phyloP scores from a whole-genome alignment of 2,797 vertebrate species.

The Syngnathus rostellatus region DNA sequence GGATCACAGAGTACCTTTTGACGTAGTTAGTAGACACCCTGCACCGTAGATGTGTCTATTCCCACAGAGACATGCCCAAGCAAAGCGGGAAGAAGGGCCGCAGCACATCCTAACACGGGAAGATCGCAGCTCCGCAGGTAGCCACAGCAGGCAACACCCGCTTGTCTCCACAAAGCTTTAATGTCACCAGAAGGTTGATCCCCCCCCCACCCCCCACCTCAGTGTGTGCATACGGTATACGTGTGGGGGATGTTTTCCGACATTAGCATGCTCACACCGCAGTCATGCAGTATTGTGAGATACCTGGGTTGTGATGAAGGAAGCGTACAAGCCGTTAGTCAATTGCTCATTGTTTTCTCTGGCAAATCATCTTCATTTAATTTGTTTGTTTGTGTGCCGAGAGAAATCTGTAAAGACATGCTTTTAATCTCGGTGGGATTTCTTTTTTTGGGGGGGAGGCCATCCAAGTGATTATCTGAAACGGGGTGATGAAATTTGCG shows the following conservation, averaged over 20 bases:
- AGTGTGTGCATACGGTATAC: conserved; percentile 1
- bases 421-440: conserved; percentile 67
- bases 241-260: conserved; percentile 20
- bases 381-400: conserved; percentile 68
- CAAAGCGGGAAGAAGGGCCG: conserved; percentile 11
- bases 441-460: conserved; percentile 45
- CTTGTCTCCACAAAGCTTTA: conserved; percentile 37
- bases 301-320: conserved; percentile 63
- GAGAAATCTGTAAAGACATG: conserved; percentile 68
- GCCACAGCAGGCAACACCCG: conserved; percentile 32
- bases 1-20: neutral
- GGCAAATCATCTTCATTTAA: conserved; percentile 66
- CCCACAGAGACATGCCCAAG: conserved; percentile 7
- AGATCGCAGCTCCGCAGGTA: conserved; percentile 36
- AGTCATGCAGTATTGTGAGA: conserved; percentile 29
- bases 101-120: conserved; percentile 29
- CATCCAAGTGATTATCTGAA: conserved; percentile 72
- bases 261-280: conserved; percentile 55
- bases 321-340: conserved; percentile 62
- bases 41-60: neutral
- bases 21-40: neutral
- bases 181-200: conserved; percentile 64
- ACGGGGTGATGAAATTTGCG: conserved; percentile 58
- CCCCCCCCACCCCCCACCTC: conserved; percentile 20
- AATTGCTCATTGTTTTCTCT: conserved; percentile 64